Evolutionary conservation across 2,888 invertebrate genomes (phyloP), one percentile per base, ranked within the genome.

Genomic region (Chrysolina haemoptera): DNA sequence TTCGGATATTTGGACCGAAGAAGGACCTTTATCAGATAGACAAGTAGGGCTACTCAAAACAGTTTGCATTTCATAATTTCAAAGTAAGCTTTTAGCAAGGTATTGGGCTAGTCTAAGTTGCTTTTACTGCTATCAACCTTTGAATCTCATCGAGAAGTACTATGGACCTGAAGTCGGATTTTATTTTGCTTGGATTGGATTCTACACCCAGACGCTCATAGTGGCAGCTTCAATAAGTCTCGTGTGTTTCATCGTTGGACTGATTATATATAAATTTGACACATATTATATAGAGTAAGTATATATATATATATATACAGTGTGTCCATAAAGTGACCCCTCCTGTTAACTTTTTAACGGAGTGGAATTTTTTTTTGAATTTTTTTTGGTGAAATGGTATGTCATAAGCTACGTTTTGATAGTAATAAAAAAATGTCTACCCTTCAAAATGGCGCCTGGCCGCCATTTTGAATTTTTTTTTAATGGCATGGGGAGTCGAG

Each of bases 71-170:
- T 6, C 35, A 27, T 43, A 9, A 62, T 22, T 62, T 46, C 18
- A 27, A 62, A 11, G 35, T 70, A 48, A 92, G 91, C 83, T 91
- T 50, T 84, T 92, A 74, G 90, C 89, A 81, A 87, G 89, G 75
- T 89, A 90, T 76, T 93, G 93, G 93, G 91, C 91, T 8, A 87
- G 87, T 65, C 88, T 89, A 16, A 83, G 85, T 40, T 87, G 88
- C 68, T 89, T 90, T 86, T 90, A 89, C 83, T 92, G 91, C 84
- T 88, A 89, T 62, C 93, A 93, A 83, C 93, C 93, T 0, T 82
- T 92, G 12, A 90, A 91, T 83, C 85, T 91, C 50, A 89, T 93
- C 46, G 87, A 90, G 74, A 88, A 89, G 76, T 91, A 91, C 83
- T 90, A 89, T 81, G 91, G 91, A 9, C 89, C 90, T 48, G 90